These are phyloP conservation scores for Cheirogaleus medius DNA, from an alignment of 2,113 vertebrate species.

Conservation along the genomic window DNA sequence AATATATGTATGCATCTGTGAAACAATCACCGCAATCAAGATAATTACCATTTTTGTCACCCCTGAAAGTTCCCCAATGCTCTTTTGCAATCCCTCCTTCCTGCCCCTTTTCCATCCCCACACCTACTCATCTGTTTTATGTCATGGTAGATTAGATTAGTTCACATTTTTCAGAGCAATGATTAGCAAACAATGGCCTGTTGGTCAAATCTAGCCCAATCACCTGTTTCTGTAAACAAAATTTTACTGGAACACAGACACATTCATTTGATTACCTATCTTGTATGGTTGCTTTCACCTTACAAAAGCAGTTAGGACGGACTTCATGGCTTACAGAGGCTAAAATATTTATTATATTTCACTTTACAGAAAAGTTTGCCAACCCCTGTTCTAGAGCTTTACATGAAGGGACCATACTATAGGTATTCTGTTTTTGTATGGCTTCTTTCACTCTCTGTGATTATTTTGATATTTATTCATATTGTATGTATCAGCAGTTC, in stretches of 20 bases:
- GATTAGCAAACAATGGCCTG: neutral
- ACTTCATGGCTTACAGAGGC: neutral
- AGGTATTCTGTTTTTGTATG: neutral
- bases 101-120: neutral
- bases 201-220: neutral
- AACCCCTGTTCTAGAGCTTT: neutral
- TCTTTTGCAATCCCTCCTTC: too few species aligned
- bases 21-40: conserved; percentile 7
- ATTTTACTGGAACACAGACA: neutral
- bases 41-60: neutral
- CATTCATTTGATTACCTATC: neutral
- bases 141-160: neutral
- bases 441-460: neutral
- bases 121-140: neutral
- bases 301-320: neutral
- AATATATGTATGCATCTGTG: conserved; percentile 7
- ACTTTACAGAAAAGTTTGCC: neutral
- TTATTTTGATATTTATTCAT: neutral
- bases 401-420: neutral
- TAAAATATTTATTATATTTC: neutral
- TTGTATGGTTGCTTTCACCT: neutral
- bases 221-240: neutral
- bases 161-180: neutral
- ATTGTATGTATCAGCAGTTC: neutral
- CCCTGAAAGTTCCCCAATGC: neutral